Evolutionary conservation across 1,140 invertebrate genomes (phyloP), one percentile per base, ranked within the genome.

Genomic region (Sesamia nonagrioides): DNA sequence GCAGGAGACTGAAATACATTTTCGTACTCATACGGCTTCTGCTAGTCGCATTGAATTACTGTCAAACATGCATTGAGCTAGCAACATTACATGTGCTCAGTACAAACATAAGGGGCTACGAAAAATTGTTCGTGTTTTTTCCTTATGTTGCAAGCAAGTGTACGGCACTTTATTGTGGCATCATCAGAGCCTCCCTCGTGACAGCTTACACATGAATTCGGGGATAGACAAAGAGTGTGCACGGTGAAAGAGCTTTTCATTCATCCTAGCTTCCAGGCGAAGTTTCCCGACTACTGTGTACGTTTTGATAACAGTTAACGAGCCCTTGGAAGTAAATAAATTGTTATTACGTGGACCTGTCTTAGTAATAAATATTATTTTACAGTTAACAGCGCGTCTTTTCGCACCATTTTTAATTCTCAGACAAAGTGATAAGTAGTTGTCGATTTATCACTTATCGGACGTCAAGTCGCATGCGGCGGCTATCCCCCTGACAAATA

Each of bases 231-330:
- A 89, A 91, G 87, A 88, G 82, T 82, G 81, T 82, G 69, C 77
- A 60, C 85, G 81, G 81, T 89, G 88, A 89, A 91, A 88, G 86
- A 87, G 87, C 86, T 83, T 90, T 90, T 86, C 85, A 89, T 86
- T 78, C 82, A 79, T 82, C 82, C 76, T 72, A 63, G 61, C 78
- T 84, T 74, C 9, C 66, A 77, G 79, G 71, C 80, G 75, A 71
- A 84, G 77, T 86, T 85, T 72, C 58, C 78, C 81, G 78, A 84
- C 77, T 80, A 73, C 82, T 86, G 86, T 80, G 68, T 68, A 75
- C 76, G 60, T 80, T 78, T 81, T 82, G 85, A 89, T 88, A 90
- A 86, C 83, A 81, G 76, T 82, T 84, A 84, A 83, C 80, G 82
- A 79, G 48, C 78, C 66, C n/a, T n/a, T n/a, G n/a, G n/a, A n/a